Conservation (phyloP, 2,888 invertebrate genomes). For the Coremacera marginata region DNA sequence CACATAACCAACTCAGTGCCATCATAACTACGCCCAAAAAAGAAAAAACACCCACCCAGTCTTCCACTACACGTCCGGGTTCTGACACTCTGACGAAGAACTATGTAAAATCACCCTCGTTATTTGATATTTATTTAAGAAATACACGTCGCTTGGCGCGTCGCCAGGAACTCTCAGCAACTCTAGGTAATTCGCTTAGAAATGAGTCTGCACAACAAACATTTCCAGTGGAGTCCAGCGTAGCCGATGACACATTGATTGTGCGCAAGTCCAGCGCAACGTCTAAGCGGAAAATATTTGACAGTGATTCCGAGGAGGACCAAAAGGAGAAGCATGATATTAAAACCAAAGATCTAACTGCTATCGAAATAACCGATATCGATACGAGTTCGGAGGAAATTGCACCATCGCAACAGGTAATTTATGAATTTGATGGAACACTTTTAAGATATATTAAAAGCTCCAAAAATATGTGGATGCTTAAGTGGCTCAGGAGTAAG, state of each 20-base stretch:
- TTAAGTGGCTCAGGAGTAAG: too few species aligned
- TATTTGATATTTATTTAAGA: slow-evolving; percentile 58
- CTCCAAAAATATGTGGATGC: neutral
- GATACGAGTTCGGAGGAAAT: slow-evolving; percentile 50
- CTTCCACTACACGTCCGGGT: neutral
- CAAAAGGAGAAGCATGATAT: slow-evolving; percentile 9
- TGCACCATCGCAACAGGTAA: neutral
- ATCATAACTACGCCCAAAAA: neutral
- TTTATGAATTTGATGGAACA: neutral
- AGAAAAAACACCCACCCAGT: neutral
- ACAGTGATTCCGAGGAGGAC: slow-evolving; percentile 53
- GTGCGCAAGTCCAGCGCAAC: slow-evolving; percentile 16
- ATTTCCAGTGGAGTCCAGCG: neutral
- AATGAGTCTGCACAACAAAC: neutral
- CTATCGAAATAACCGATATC: slow-evolving; percentile 20
- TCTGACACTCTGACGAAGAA: too few species aligned
- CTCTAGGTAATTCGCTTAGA: neutral
- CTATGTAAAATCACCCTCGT: slow-evolving; percentile 53
- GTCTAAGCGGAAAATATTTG: slow-evolving; percentile 56
- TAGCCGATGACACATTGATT: slow-evolving; percentile 27
- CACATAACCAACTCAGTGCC: neutral
- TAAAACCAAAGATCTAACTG: slow-evolving; percentile 32
- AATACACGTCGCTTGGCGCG: slow-evolving; percentile 51
- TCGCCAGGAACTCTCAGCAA: slow-evolving; percentile 24
- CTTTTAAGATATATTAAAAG: neutral